These are phyloP conservation scores for Atta texana DNA, from an alignment of 1,140 invertebrate genomes.

Conservation along the genomic window DNA sequence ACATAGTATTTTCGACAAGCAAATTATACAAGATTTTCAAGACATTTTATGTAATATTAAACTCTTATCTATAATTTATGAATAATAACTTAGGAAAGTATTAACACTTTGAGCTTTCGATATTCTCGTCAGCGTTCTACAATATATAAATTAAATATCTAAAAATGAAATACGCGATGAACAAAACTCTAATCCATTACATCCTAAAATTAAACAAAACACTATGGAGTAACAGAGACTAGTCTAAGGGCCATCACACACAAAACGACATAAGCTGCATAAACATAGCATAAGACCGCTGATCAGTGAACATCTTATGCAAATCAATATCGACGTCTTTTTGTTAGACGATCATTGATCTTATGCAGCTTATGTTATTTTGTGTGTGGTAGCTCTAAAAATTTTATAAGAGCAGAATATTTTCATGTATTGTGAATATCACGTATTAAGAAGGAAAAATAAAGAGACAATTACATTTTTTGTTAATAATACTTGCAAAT, in stretches of 20 bases:
- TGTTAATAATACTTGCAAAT: constrained; percentile 13
- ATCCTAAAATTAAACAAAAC: constrained; percentile 35
- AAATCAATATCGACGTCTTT: too few relatives aligned
- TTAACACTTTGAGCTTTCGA: constrained; percentile 13
- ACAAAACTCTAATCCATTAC: constrained; percentile 11
- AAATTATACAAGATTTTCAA: neutral
- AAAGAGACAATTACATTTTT: neutral
- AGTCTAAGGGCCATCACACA: neutral
- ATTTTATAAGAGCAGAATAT: neutral
- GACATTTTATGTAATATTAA: neutral
- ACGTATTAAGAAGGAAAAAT: neutral
- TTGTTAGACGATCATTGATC: too few relatives aligned
- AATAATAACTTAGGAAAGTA: constrained; percentile 32
- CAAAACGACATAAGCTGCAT: too few relatives aligned
- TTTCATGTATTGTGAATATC: neutral
- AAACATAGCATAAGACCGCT: too few relatives aligned
- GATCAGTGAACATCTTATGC: too few relatives aligned
- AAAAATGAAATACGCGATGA: constrained; percentile 4
- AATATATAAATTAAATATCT: neutral
- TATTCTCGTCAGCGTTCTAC: neutral
- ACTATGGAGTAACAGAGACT: neutral
- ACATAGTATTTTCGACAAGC: neutral
- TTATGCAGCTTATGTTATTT: neutral
- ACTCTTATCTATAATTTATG: constrained; percentile 12
- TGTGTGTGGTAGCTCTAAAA: neutral